Evolutionary conservation across 2,797 vertebrate species (phyloP).

Genomic region (Fratercula arctica): DNA sequence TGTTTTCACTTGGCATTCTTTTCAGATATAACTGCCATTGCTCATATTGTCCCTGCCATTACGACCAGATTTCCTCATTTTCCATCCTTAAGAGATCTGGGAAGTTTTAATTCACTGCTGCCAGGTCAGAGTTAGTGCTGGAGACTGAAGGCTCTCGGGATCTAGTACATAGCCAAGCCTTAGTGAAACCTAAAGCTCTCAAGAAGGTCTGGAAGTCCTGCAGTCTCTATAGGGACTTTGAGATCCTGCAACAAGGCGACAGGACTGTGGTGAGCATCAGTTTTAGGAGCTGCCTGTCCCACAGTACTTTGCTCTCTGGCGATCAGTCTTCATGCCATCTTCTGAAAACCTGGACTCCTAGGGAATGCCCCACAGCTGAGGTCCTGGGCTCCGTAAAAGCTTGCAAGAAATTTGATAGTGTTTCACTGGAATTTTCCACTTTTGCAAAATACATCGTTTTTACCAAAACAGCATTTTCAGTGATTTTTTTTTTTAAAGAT

Average conservation of each 20-base stretch:
- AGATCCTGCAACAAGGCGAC: not conserved
- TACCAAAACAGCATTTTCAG: not conserved
- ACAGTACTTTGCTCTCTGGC: not conserved
- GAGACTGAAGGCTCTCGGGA: not conserved
- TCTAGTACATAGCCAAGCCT: not conserved
- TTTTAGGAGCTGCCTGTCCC: not conserved
- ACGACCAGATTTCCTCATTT: not conserved
- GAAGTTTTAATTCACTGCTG: not conserved
- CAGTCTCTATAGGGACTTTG: not conserved
- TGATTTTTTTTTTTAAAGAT: not conserved
- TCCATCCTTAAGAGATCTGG: not conserved
- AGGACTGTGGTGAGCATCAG: not conserved
- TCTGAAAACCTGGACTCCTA: not conserved
- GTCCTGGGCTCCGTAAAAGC: not conserved
- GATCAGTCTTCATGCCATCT: not conserved
- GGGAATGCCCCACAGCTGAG: not conserved
- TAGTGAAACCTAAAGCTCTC: not conserved
- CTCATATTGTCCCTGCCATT: not conserved
- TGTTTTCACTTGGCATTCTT: fast-evolving
- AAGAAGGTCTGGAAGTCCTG: not conserved
- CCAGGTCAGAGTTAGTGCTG: not conserved
- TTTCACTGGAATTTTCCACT: not conserved
- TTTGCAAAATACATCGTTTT: not conserved
- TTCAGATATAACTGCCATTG: not conserved
- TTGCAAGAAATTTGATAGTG: not conserved